Base-by-base conservation (phyloP, 2,888 invertebrate genomes). In the Pseudoips prasinana region DNA sequence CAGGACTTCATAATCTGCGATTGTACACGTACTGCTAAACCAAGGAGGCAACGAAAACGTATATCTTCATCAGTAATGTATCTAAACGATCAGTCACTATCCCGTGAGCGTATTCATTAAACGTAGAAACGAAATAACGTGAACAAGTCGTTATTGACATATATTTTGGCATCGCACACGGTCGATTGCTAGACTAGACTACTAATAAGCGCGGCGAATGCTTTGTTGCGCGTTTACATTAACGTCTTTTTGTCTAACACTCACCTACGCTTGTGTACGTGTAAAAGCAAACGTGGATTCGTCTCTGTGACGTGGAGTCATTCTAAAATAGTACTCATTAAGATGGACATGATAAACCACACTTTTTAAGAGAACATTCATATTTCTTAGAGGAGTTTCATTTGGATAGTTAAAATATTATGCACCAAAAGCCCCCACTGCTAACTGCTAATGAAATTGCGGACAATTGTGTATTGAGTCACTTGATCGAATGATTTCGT, bases 291-390 rank as follows among this genome's bases (percentile, higher is more conserved):
- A 37, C 58, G 57, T 61, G 32, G 33, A 45, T 33, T 64, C 59
- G 66, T 54, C 50, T 52, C 50, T 39, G 58, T 73, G 72, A 72
- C 72, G 70, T 62, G 53, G 47, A 58, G 40, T 51, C 45, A 58
- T 60, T 63, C 69, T 67, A 73, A 74, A 73, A 71, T 67, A 63
- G 65, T 67, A 43, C 60, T 69, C 65, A 65, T 63, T 64, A 64
- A 69, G 68, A 73, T 72, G 47, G 52, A 57, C 46, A 39, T 39
- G 62, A 64, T 64, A 64, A 60, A 53, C 31, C 23, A 28, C 7
- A 25, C 36, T 46, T 37, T 37, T 27, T 26, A 25, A 24, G 27
- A 48, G 28, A 8, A 26, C 20, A 41, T 18, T 33, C 25, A 33
- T n/a, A n/a, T n/a, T n/a, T n/a, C n/a, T n/a, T n/a, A n/a, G n/a